Evolutionary conservation across 2,113 vertebrate species (phyloP).

Genomic region (Protobothrops flavoviridis): DNA sequence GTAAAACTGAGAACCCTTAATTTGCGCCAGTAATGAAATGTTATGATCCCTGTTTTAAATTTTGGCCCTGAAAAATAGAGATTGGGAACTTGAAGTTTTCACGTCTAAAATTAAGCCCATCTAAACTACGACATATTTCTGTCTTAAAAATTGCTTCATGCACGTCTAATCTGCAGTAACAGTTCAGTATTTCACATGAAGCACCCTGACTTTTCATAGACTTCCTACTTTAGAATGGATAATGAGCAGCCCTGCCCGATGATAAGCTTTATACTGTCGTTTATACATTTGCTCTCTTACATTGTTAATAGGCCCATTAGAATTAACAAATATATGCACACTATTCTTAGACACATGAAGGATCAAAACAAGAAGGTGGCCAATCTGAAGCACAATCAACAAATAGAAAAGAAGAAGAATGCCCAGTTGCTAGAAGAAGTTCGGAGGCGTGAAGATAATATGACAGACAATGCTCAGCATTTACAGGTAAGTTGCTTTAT

Average conservation of each 20-base stretch:
- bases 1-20: background rate
- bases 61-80: background rate
- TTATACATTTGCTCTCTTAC: conserved; percentile 8
- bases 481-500: conserved; percentile 77
- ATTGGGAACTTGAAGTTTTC: background rate
- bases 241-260: background rate
- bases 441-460: conserved; percentile 80
- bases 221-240: background rate
- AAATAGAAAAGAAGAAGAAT: conserved; percentile 87
- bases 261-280: conserved; percentile 2
- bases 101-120: background rate
- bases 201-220: background rate
- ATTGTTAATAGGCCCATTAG: conserved; percentile 7
- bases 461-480: conserved; percentile 81
- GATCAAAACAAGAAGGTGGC: conserved; percentile 92
- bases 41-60: background rate
- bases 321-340: conserved; percentile 32
- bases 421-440: conserved; percentile 78
- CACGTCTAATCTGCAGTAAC: background rate
- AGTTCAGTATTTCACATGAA: background rate
- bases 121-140: background rate
- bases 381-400: conserved; percentile 85
- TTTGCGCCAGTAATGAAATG: background rate
- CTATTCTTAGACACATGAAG: conserved; percentile 85
- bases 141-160: background rate